Evolutionary conservation across 2,888 invertebrate genomes (phyloP).

Genomic region (Caenorhabditis sp.): DNA sequence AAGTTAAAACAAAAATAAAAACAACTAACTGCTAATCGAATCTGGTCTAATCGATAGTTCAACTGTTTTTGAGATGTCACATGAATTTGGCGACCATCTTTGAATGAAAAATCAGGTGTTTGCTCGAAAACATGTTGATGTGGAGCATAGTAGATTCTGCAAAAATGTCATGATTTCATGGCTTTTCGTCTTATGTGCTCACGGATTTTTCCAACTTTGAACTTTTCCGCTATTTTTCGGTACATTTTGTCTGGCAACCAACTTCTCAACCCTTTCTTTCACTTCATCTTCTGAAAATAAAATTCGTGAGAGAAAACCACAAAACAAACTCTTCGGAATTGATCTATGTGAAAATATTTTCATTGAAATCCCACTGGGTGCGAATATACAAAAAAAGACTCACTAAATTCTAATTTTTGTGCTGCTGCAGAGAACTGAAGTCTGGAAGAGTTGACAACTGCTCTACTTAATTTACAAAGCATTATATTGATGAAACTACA

Average conservation of each 20-base stretch:
- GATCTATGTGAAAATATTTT: no score
- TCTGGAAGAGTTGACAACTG: neutral
- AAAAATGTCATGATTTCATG: slow-evolving; percentile 34
- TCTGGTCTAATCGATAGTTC: slow-evolving; percentile 60
- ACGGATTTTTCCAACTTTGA: slow-evolving; percentile 63
- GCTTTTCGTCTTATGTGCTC: slow-evolving; percentile 11
- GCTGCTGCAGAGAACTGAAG: slow-evolving; percentile 5
- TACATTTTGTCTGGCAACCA: slow-evolving; percentile 24
- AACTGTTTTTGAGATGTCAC: slow-evolving; percentile 60
- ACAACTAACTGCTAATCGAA: slow-evolving; percentile 60
- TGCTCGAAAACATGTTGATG: slow-evolving; percentile 60
- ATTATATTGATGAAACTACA: neutral
- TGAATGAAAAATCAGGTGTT: slow-evolving; percentile 65
- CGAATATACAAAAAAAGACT: no score
- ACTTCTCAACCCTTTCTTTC: slow-evolving; percentile 18
- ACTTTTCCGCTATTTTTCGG: slow-evolving; percentile 40
- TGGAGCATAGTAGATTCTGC: slow-evolving; percentile 62
- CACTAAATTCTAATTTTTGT: slow-evolving; percentile 21
- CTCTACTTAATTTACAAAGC: neutral
- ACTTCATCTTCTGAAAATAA: slow-evolving; percentile 26
- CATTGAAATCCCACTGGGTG: no score
- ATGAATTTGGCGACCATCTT: slow-evolving; percentile 54
- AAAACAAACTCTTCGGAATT: no score
- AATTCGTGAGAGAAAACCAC: neutral
- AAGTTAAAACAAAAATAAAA: neutral